phyloP scores from a whole-genome alignment of 2,113 vertebrate genomes.

The Myocastor coypus region DNA sequence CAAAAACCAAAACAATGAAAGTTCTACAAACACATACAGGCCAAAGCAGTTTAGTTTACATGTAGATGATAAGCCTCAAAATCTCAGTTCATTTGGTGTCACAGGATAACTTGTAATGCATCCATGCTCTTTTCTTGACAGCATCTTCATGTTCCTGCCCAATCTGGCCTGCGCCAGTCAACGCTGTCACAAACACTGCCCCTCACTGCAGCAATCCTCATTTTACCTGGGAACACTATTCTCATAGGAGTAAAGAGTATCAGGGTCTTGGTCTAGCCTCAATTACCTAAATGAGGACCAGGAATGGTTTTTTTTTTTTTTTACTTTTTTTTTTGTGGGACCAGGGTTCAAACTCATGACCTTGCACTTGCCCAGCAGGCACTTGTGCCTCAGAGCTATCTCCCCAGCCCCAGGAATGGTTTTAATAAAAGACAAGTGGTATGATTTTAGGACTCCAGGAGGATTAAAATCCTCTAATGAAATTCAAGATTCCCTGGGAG shows the following conservation, averaged over 20 bases:
- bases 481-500: neutral
- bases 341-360: too few species aligned
- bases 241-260: neutral
- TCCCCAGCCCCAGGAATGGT: neutral
- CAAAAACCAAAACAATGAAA: neutral
- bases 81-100: neutral
- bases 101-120: neutral
- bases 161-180: neutral
- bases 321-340: too few species aligned
- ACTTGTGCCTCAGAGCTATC: too few species aligned
- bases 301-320: neutral
- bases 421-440: neutral
- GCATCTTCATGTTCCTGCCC: neutral
- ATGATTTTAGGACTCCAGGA: neutral
- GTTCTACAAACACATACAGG: neutral
- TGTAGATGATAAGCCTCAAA: neutral
- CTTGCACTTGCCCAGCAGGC: too few species aligned
- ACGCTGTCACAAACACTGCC: neutral
- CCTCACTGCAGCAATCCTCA: neutral
- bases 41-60: neutral
- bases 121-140: neutral
- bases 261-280: neutral
- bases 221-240: neutral
- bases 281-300: neutral
- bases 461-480: neutral